Evolutionary conservation across 2,888 invertebrate species (phyloP).

Genomic region (Itoplectis maculator): DNA sequence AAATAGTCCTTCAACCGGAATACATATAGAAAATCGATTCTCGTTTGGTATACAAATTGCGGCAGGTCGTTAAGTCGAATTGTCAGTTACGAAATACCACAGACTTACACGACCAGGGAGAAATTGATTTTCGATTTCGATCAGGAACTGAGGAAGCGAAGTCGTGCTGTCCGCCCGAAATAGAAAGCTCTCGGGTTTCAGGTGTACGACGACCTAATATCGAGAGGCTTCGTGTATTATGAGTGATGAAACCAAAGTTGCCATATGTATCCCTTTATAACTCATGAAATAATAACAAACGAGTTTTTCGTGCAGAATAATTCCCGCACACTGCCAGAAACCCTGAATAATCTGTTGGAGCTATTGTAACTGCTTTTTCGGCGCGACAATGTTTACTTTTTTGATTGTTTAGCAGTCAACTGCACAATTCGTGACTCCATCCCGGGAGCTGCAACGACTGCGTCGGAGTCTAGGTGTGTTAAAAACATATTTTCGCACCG

Average conservation of each 20-base stretch:
- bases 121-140: slow-evolving; percentile 1
- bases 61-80: not conserved
- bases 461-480: not conserved
- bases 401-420: too few species aligned
- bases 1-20: not conserved
- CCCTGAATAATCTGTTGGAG: too few species aligned
- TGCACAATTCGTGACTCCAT: too few species aligned
- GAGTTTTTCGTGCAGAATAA: too few species aligned
- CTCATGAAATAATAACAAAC: too few species aligned
- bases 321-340: too few species aligned
- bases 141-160: not conserved
- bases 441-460: not conserved
- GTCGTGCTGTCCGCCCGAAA: not conserved
- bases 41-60: not conserved
- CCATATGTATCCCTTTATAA: too few species aligned
- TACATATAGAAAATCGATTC: not conserved
- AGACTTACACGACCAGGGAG: not conserved
- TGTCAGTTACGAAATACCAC: not conserved
- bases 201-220: not conserved
- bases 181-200: not conserved
- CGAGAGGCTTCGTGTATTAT: not conserved
- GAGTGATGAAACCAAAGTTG: not conserved
- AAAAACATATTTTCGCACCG: not conserved
- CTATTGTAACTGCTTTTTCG: too few species aligned
- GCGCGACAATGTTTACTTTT: too few species aligned